phyloP scores from a whole-genome alignment of 2,888 invertebrate species.

The Amiota mariae region DNA sequence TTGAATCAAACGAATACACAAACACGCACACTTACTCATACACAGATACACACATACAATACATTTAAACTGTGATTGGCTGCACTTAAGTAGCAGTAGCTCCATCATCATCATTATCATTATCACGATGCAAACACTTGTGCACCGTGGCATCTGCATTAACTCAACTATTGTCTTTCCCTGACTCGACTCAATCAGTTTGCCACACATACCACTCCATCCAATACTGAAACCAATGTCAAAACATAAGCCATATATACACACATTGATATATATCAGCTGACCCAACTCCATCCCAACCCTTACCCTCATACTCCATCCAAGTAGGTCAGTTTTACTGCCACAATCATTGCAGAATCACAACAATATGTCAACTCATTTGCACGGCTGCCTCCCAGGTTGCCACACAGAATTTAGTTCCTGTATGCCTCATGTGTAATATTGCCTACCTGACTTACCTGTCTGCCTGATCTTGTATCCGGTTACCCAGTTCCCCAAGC shows the following conservation, averaged over 20 bases:
- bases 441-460: neutral
- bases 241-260: no score
- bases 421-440: neutral
- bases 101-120: neutral
- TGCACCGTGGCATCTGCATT: no score
- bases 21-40: neutral
- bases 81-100: neutral
- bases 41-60: no score
- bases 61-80: constrained; percentile 9
- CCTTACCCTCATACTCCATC: neutral
- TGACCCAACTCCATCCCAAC: neutral
- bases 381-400: neutral
- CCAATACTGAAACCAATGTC: no score
- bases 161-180: no score
- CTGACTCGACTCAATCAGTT: no score
- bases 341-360: neutral
- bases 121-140: neutral
- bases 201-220: no score
- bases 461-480: neutral
- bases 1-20: neutral
- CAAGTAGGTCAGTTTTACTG: neutral
- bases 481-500: neutral
- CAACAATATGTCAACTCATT: constrained; percentile 15
- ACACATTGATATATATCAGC: no score
- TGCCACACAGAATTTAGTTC: neutral